A percentile compares a stretch with the other conserved stretches of the same genome.
These are phyloP conservation scores for Marronus borbonicus DNA, from an alignment of 2,888 invertebrate species.

Conservation along the genomic window DNA sequence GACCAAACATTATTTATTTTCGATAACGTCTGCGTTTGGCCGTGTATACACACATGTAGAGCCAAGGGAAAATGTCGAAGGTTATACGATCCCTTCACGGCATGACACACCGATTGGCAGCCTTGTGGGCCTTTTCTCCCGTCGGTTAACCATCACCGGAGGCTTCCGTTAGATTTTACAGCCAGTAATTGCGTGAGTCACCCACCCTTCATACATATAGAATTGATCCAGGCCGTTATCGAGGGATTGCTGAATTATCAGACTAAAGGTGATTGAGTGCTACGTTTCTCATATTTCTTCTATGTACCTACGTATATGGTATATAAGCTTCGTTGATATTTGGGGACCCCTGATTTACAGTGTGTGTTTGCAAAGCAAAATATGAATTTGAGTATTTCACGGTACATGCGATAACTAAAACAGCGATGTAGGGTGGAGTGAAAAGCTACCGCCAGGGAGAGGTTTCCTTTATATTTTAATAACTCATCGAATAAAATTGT, in stretches of 20 bases:
- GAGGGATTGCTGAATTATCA: conserved; percentile 46
- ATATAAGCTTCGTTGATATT: conserved; percentile 14
- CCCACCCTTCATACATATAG: conserved; percentile 12
- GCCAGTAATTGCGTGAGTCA: conserved; percentile 42
- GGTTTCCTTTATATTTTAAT: too few relatives aligned
- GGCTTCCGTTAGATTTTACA: conserved; percentile 31
- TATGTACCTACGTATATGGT: background rate
- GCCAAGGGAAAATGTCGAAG: conserved; percentile 7
- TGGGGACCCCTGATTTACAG: conserved; percentile 29
- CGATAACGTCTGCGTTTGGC: conserved; percentile 34
- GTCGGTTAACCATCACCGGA: conserved; percentile 30
- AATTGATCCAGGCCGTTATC: conserved; percentile 31
- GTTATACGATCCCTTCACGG: conserved; percentile 23
- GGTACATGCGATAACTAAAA: background rate
- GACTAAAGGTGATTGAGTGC: conserved; percentile 45
- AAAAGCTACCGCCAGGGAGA: too few relatives aligned
- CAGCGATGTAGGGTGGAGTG: too few relatives aligned
- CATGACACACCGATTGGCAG: conserved; percentile 23
- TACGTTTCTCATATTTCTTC: conserved; percentile 40
- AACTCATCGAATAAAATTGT: too few relatives aligned
- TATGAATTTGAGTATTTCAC: background rate
- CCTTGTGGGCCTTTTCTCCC: conserved; percentile 13
- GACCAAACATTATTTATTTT: conserved; percentile 45
- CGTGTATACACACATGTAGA: conserved; percentile 21
- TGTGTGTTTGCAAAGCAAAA: conserved; percentile 13